Conservation (phyloP, 2,797 vertebrate species). For the Micropoecilia bifurca region DNA sequence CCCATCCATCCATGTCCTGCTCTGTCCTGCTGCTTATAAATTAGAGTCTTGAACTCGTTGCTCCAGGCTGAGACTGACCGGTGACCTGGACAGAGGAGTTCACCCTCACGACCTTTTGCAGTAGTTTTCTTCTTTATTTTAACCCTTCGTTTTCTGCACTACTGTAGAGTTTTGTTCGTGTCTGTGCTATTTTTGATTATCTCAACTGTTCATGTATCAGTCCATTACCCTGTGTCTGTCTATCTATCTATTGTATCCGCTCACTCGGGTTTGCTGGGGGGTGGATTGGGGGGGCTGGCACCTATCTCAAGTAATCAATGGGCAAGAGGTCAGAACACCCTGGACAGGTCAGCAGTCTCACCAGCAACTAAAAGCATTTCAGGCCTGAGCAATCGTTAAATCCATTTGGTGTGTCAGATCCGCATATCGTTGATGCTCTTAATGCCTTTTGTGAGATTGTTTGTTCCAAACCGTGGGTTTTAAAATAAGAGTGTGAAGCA, state of each 20-base stretch:
- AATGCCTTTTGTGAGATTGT: background rate
- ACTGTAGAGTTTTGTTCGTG: background rate
- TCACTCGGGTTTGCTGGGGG: background rate
- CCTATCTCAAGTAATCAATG: constrained; percentile 1
- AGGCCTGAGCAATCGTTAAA: background rate
- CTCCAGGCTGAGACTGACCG: background rate
- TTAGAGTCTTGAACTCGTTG: background rate
- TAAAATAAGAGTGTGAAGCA: background rate
- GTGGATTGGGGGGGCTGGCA: background rate
- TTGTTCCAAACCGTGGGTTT: background rate
- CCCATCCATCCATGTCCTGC: background rate
- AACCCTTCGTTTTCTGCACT: background rate
- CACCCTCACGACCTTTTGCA: background rate
- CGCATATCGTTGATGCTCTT: background rate
- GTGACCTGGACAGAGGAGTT: background rate
- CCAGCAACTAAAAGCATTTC: constrained; percentile 4
- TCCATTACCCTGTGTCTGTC: background rate
- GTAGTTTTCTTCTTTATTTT: background rate
- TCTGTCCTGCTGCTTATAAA: background rate
- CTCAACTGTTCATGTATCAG: background rate
- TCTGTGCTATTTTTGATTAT: background rate
- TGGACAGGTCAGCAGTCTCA: background rate
- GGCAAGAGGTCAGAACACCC: background rate
- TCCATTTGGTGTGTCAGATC: background rate
- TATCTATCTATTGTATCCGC: background rate